A percentile compares a stretch with the other conserved stretches of the same genome.
phyloP scores from a whole-genome alignment of 2,888 invertebrate species.

The Dryobotodes eremita region DNA sequence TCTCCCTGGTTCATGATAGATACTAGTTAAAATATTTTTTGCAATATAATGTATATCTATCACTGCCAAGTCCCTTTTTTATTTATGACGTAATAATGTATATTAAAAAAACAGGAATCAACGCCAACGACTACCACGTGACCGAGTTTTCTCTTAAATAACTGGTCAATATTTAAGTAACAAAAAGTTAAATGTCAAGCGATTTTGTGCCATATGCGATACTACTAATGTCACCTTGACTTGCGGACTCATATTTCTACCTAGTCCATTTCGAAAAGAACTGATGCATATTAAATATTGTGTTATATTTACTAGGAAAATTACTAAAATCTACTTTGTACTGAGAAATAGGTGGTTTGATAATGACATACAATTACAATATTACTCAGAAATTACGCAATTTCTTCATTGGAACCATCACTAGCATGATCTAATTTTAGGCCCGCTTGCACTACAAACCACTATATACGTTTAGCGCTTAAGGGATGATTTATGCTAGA shows the following conservation, averaged over 20 bases:
- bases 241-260: not conserved
- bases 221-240: not conserved
- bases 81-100: too few species aligned
- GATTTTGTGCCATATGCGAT: not conserved
- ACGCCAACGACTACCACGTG: too few species aligned
- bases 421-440: not conserved
- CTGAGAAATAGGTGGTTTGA: constrained; percentile 20
- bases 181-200: not conserved
- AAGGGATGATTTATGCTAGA: not conserved
- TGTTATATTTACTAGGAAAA: not conserved
- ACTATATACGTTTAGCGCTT: not conserved
- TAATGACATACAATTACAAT: not conserved
- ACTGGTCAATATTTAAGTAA: not conserved
- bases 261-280: not conserved
- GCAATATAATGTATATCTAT: too few species aligned
- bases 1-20: too few species aligned
- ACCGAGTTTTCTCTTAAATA: too few species aligned
- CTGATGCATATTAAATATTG: not conserved
- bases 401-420: not conserved
- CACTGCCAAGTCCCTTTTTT: too few species aligned
- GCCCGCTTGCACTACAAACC: not conserved
- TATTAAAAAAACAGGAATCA: too few species aligned
- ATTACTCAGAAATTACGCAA: constrained; percentile 8
- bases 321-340: constrained; percentile 28
- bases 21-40: too few species aligned